phyloP scores from a whole-genome alignment of 1,140 invertebrate species.

The Colletes latitarsis region DNA sequence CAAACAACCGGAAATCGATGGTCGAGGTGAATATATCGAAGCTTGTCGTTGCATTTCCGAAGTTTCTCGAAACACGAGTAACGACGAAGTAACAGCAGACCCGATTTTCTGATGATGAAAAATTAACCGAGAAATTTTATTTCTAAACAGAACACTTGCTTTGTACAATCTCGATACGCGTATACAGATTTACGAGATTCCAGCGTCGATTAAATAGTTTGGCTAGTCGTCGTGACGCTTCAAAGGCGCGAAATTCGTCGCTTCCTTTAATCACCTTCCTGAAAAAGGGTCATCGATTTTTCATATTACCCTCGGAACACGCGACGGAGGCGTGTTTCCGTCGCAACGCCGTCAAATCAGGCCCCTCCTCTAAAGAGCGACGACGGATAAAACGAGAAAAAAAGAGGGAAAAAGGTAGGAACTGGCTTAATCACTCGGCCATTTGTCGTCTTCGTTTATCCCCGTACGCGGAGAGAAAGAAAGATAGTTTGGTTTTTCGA shows the following conservation, averaged over 20 bases:
- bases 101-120: no score
- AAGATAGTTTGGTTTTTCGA: neutral
- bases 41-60: no score
- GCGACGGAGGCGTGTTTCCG: neutral
- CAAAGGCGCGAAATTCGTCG: neutral
- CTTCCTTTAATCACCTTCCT: constrained; percentile 11
- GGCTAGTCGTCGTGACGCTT: neutral
- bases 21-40: no score
- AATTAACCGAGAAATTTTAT: no score
- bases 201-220: no score
- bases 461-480: neutral
- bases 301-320: constrained; percentile 23
- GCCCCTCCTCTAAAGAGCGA: neutral
- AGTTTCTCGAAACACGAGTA: no score
- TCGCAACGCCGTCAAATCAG: constrained; percentile 18
- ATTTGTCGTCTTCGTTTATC: constrained; percentile 23
- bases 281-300: constrained; percentile 36
- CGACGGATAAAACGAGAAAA: neutral
- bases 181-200: no score
- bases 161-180: no score
- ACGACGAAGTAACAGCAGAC: no score
- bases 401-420: neutral
- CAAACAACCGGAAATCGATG: no score
- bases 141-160: no score
- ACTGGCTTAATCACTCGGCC: constrained; percentile 29